Base-by-base conservation (phyloP, 2,113 vertebrate genomes). In the Callorhinus ursinus region DNA sequence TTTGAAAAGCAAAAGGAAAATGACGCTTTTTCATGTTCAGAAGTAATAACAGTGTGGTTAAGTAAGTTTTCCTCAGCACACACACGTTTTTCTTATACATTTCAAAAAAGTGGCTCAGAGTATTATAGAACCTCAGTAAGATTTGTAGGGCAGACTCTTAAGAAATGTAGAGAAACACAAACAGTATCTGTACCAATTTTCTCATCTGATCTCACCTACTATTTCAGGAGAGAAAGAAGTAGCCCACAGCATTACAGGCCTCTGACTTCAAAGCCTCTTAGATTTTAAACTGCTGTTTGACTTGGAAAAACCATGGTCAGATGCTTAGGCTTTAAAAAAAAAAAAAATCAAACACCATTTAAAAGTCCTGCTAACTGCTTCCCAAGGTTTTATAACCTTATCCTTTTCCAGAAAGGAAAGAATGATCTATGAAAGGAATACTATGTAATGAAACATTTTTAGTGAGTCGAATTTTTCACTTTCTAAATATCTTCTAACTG, bases 191-290 rank as follows among this genome's bases (percentile, higher is more conserved):
- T 84, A 87, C 63, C 65, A 42, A 95, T 95, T 80, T 97, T 95
- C 89, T 96, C 84, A 84, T 97, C 90, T 97, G 95, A 98, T 95
- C 80, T 98, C 92, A 98, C 77, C 31, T 81, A 59, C 89, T 97
- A 97, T 98, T 98, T 98, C 18, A 82, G 69, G 95, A 96, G 61
- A 79, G 49, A 87, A 26, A 81, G 57, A 84, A 82, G 63, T 42
- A 88, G 46, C 82, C 95, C 92, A 85, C 74, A 95, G 90, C 31
- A 77, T 49, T 77, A n/a, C 28, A 85, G 57, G 24, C 39, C n/a
- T 93, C 93, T 77, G 28, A 97, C 84, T 98, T 98, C 97, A 98
- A 98, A 98, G 97, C 26, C 14, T 72, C 69, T 85, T 81, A 31
- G 16, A 51, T 97, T 94, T 95, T 84, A 95, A 95, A 95, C 57